Conservation (phyloP, 2,113 vertebrate species). For the Hippocampus barbouri region DNA sequence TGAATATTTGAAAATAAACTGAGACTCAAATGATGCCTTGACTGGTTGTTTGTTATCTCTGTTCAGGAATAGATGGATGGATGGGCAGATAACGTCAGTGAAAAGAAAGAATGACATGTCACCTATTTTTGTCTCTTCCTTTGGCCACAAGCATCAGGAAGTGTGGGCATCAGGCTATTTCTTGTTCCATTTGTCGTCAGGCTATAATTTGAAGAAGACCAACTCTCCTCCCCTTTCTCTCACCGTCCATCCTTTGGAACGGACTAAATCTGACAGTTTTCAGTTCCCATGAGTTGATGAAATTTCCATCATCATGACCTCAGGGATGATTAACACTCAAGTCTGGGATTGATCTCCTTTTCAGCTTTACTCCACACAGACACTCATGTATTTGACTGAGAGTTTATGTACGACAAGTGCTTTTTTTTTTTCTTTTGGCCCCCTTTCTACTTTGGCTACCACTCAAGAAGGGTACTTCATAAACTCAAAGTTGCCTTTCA, state of each 20-base stretch:
- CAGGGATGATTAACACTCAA: constrained; percentile 49
- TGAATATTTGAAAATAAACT: neutral
- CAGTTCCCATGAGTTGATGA: constrained; percentile 41
- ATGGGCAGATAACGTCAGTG: neutral
- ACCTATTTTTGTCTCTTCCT: constrained; percentile 12
- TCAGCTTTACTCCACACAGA: constrained; percentile 20
- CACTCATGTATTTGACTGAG: constrained; percentile 5
- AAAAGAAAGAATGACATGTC: neutral
- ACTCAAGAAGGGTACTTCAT: constrained; percentile 33
- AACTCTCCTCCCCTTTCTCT: neutral
- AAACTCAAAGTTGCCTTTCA: constrained; percentile 33
- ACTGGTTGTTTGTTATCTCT: neutral
- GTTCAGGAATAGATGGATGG: neutral
- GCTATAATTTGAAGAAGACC: constrained; percentile 23
- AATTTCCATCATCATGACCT: constrained; percentile 46
- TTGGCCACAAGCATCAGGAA: constrained; percentile 19
- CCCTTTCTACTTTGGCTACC: constrained; percentile 29
- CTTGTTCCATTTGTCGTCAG: constrained; percentile 31
- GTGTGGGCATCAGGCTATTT: constrained; percentile 39
- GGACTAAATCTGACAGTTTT: constrained; percentile 46
- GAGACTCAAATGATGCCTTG: too few relatives aligned
- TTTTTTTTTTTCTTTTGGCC: neutral
- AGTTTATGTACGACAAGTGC: neutral
- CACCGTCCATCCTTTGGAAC: constrained; percentile 19
- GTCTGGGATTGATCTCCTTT: constrained; percentile 48